Base-by-base conservation (phyloP, 2,113 vertebrate genomes). In the Alectura lathami region DNA sequence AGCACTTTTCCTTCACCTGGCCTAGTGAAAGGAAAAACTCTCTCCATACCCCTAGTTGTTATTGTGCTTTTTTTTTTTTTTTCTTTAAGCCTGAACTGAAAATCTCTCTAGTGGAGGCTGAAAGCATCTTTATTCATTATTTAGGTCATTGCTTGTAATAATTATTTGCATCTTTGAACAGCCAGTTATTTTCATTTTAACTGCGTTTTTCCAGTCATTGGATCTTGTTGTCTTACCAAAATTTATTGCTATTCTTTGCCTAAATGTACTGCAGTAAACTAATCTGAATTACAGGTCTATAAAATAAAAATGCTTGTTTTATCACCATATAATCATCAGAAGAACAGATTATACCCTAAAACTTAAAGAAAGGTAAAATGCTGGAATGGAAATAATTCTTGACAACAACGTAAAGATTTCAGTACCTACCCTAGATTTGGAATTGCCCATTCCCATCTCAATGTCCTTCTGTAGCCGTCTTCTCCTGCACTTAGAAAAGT, bases 391-490 rank as follows among this genome's bases (percentile, higher is more conserved):
- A 34, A 78, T 6, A 51, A 50, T 47, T 81, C n/a, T 78, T 50
- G 29, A 47, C 6, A 40, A 47, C 57, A n/a, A 36, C 11, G 32
- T 30, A 56, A 56, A 91, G 17, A 47, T 84, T 51, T 68, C 8
- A 59, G 54, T 68, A 97, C 98, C 66, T 98, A 99, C 98, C 97
- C 98, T 98, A 74, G 98, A 98, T 96, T 99, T 99, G 50, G 98
- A 99, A 91, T 98, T 98, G 78, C 98, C 98, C 96, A 98, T 98
- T 86, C 98, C 98, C 96, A 98, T 98, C 95, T 99, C 98, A 68
- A 98, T 97, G 43, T 98, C 98, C 88, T 98, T 99, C 95, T 98
- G 98, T 3, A 98, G 94, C 17, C 97, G 96, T 91, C 97, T 98
- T 91, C 97, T 97, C 87, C 97, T 97, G 95, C 98, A 98, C 77